These are phyloP conservation scores for Apeira syringaria DNA, from an alignment of 2,888 invertebrate species.

Conservation along the genomic window DNA sequence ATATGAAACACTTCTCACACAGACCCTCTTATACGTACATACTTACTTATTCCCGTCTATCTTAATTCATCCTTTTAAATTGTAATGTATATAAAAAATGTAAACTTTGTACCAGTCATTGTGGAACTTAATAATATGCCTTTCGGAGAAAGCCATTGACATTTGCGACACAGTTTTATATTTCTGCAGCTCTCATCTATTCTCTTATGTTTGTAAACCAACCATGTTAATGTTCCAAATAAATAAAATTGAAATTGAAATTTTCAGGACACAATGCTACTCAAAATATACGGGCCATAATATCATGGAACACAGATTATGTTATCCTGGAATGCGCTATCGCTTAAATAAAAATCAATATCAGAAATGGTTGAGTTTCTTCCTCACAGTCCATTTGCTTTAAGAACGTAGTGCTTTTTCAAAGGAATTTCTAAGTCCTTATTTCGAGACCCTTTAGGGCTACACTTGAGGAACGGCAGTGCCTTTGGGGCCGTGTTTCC, in stretches of 20 bases:
- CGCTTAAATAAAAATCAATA: constrained; percentile 79
- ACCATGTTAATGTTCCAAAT: too few relatives aligned
- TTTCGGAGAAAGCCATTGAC: too few relatives aligned
- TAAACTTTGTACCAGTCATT: too few relatives aligned
- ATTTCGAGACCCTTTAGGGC: constrained; percentile 78
- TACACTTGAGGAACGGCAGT: constrained; percentile 74
- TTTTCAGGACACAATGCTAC: constrained; percentile 31
- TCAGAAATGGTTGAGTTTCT: constrained; percentile 73
- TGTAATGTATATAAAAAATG: too few relatives aligned
- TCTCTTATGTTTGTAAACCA: too few relatives aligned
- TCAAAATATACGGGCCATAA: constrained; percentile 34
- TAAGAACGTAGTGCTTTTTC: constrained; percentile 73
- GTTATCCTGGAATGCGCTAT: constrained; percentile 45
- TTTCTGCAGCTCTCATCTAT: too few relatives aligned
- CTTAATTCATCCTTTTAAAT: too few relatives aligned
- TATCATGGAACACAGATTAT: constrained; percentile 50
- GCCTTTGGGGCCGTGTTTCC: constrained; percentile 75
- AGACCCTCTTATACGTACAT: too few relatives aligned
- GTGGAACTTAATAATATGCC: too few relatives aligned
- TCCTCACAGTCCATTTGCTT: constrained; percentile 80
- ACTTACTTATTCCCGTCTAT: too few relatives aligned
- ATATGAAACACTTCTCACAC: constrained; percentile 30
- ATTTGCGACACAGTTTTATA: too few relatives aligned
- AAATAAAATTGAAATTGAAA: too few relatives aligned
- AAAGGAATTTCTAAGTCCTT: constrained; percentile 73